phyloP scores from a whole-genome alignment of 2,888 invertebrate species.

The Pammene fasciana region DNA sequence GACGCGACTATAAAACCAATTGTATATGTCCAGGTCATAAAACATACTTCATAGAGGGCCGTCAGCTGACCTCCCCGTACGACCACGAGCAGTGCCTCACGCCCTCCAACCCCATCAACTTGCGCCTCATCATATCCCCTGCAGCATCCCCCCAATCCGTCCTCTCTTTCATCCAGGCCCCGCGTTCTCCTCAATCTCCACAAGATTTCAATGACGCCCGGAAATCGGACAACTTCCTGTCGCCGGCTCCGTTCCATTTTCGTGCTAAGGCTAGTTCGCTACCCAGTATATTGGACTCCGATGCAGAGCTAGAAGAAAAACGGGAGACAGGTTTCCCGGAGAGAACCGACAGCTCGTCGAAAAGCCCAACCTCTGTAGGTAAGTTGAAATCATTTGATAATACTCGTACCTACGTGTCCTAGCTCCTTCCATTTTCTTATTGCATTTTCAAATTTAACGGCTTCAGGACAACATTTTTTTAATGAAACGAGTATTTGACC shows the following conservation, averaged over 20 bases:
- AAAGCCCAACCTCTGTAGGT: constrained; percentile 87
- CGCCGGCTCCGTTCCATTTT: constrained; percentile 84
- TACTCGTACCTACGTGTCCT: too few species aligned
- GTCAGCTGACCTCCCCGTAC: constrained; percentile 83
- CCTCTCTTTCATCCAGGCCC: constrained; percentile 65
- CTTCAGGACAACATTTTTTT: too few species aligned
- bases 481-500: too few species aligned
- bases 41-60: constrained; percentile 93
- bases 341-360: constrained; percentile 80
- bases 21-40: constrained; percentile 86
- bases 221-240: constrained; percentile 77
- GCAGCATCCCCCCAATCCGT: constrained; percentile 79
- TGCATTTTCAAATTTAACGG: neutral
- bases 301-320: constrained; percentile 85
- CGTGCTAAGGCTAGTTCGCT: constrained; percentile 88
- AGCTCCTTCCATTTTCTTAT: neutral
- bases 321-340: constrained; percentile 74
- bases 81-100: constrained; percentile 70
- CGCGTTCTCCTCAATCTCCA: constrained; percentile 60
- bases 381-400: constrained; percentile 52
- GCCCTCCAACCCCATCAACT: constrained; percentile 74
- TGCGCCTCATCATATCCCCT: constrained; percentile 85
- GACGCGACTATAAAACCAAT: constrained; percentile 40
- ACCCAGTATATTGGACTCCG: constrained; percentile 92
- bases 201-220: constrained; percentile 53